Base-by-base conservation (phyloP, 2,797 vertebrate species). In the Salmo trutta region DNA sequence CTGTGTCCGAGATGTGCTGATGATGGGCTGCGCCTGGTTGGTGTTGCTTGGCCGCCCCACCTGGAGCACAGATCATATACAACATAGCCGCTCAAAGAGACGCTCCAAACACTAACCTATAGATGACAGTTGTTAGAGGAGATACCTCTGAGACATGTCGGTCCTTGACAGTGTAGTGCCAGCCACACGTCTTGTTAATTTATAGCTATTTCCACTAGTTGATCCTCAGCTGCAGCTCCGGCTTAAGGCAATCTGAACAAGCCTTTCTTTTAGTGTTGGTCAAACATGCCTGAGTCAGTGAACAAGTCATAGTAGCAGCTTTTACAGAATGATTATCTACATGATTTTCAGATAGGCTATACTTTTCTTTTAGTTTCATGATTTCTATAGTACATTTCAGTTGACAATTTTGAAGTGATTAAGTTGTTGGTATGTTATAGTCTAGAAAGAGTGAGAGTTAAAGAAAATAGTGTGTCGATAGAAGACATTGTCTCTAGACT, bases 21-120 rank as follows among this genome's bases (percentile, higher is more conserved):
- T 47, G 79, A 98, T 99, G 91, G 97, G 96, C 86, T 99, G 97
- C 12, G 96, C 96, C 94, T 99, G 97, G 82, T 96, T 97, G 72
- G 97, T 99, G 91, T 99, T 98, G 92, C 96, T 97, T 90, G 97
- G 97, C 89, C 97, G 95, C 91, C 97, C 96, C 83, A 97, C 96
- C 97, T 99, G 92, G 88, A 90, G 91, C 90, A 93, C 91, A 93
- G 87, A 95, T 92, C 87, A 86, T 83, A 83, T 93, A 86, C 84
- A 77, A 78, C 59, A 76, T 86, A 81, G 67, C 80, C 74, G 3
- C 73, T 86, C 84, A 89, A 51, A 15, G 16, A 68, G 82, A 77
- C 78, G 73, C 24, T 24, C 51, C 47, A 51, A 53, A 17, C 47
- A 7, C 15, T 27, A 53, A 21, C 14, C 41, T 47, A 47, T 71